A percentile compares a stretch with the other conserved stretches of the same genome.
Evolutionary conservation across 2,797 vertebrate genomes (phyloP).

Genomic region (Lepilemur ruficaudatus): DNA sequence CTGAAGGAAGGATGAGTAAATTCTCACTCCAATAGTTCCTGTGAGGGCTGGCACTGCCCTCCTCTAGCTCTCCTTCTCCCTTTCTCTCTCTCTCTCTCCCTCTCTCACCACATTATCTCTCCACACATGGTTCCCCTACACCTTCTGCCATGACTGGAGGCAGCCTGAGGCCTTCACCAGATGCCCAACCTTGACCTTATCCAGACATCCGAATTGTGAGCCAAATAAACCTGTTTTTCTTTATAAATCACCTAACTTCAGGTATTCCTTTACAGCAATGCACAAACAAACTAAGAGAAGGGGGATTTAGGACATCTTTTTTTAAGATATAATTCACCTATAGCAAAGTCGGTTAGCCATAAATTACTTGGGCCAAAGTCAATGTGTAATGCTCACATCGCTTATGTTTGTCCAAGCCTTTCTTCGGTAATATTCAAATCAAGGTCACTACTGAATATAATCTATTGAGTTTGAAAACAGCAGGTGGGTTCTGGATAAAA

Average conservation of each 20-base stretch:
- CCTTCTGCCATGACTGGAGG: background rate
- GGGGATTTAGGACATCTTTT: background rate
- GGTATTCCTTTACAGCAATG: background rate
- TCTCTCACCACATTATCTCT: background rate
- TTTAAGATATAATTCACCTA: background rate
- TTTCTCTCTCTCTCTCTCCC: background rate
- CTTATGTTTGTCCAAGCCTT: conserved; percentile 44
- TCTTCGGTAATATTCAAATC: background rate
- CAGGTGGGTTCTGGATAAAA: conserved; percentile 52
- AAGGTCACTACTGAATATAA: conserved; percentile 13
- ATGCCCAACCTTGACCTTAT: background rate
- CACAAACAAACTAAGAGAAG: background rate
- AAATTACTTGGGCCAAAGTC: background rate
- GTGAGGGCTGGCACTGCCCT: background rate
- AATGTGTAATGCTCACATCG: background rate
- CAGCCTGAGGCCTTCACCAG: background rate
- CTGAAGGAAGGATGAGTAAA: background rate
- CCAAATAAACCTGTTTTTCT: background rate
- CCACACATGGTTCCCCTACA: background rate
- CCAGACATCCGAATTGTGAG: background rate
- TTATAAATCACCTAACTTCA: background rate
- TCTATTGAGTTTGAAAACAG: conserved; percentile 33
- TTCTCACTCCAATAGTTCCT: background rate
- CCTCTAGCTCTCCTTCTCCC: background rate
- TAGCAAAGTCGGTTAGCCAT: background rate